Base-by-base conservation (phyloP, 2,888 invertebrate genomes). In the Rhaphigaster nebulosa region DNA sequence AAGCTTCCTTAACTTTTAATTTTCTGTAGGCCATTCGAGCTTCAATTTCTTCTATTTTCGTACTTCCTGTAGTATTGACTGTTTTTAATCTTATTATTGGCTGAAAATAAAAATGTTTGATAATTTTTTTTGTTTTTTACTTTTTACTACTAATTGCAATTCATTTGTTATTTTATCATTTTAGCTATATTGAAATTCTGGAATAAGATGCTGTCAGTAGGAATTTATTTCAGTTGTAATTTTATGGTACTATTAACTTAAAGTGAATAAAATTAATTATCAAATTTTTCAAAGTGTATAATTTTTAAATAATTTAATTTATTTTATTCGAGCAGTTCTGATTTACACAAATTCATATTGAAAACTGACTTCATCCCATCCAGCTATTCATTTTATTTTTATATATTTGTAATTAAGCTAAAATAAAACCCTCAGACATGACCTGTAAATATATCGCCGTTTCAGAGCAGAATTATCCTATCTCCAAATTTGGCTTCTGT, bases 11-110 rank as follows among this genome's bases (percentile, higher is more conserved):
- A 92, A 96, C 93, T 93, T 95, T 95, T 90, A 94, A 95, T 89
- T 95, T 94, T 87, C 96, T 94, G 87, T 94, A 94, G 87, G 95
- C 94, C 94, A 96, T 95, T 92, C 96, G 94, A 91, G 95, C 95
- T 92, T 95, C 95, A 92, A 95, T 95, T 50, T 91, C 91, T 80
- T 91, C 89, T 87, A 87, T 91, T 34, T 88, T 88, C 26, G 65
- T 88, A 60, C 88, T 88, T 34, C 60, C 60, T 13, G 88, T 88
- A 20, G 88, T 60, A 60, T 88, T 88, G 38, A 65, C 88, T 23
- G 41, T 88, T 88, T 60, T 88, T 88, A 88, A 41, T 38, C 38
- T 90, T 70, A 90, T 80, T 41, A 90, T 52, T 38, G 90, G 84
- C 84, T 90, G 52, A 34, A 90, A 90, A 90, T 70, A 56, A 60